phyloP scores from a whole-genome alignment of 2,888 invertebrate species.

The Gibbula magus region DNA sequence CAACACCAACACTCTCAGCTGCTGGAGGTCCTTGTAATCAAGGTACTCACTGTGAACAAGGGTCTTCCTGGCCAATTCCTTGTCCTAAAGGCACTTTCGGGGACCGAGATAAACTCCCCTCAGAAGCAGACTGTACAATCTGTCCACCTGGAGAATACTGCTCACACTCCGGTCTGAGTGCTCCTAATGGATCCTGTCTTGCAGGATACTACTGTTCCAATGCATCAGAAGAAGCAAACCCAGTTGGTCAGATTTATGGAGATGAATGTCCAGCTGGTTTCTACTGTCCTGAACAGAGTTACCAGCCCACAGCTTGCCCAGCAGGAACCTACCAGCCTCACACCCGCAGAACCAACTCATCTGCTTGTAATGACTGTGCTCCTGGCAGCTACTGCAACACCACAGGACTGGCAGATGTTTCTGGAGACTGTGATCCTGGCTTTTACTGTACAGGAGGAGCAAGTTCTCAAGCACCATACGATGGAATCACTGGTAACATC shows the following conservation, averaged over 20 bases:
- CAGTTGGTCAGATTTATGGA: slow-evolving; percentile 66
- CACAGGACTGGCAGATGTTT: slow-evolving; percentile 58
- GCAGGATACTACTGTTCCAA: slow-evolving; percentile 70
- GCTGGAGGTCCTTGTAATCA: slow-evolving; percentile 67
- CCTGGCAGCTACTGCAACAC: slow-evolving; percentile 69
- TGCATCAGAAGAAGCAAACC: slow-evolving; percentile 64
- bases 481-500: slow-evolving; percentile 67
- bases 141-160: slow-evolving; percentile 72
- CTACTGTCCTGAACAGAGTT: slow-evolving; percentile 67
- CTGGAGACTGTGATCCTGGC: slow-evolving; percentile 67
- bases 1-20: slow-evolving; percentile 51
- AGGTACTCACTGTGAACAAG: slow-evolving; percentile 68
- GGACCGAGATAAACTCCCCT: slow-evolving; percentile 59
- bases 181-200: slow-evolving; percentile 66
- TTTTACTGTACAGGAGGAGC: slow-evolving; percentile 68
- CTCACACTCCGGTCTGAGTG: slow-evolving; percentile 59
- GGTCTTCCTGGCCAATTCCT: slow-evolving; percentile 54
- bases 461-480: slow-evolving; percentile 59
- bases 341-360: slow-evolving; percentile 51
- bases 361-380: slow-evolving; percentile 66
- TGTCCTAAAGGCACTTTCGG: slow-evolving; percentile 73
- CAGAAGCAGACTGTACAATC: slow-evolving; percentile 65
- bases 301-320: slow-evolving; percentile 64
- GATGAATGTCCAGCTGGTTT: slow-evolving; percentile 70
- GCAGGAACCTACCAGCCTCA: slow-evolving; percentile 70